These are phyloP conservation scores for Brenthis daphne DNA, from an alignment of 2,888 invertebrate species.

Conservation along the genomic window DNA sequence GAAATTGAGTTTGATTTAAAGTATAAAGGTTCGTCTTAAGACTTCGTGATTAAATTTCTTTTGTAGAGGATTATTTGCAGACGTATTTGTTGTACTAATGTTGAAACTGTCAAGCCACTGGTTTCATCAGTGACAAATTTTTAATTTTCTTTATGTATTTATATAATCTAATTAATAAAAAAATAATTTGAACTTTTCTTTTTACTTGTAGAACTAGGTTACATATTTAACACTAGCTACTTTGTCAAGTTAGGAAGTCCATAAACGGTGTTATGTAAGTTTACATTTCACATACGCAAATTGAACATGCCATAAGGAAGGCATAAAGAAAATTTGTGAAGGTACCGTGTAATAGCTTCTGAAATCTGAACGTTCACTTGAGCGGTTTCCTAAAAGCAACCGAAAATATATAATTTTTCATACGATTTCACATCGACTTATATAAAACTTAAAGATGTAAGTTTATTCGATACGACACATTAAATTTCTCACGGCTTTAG, in stretches of 20 bases:
- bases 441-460: conserved; percentile 14
- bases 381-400: conserved; percentile 65
- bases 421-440: conserved; percentile 69
- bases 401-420: conserved; percentile 80
- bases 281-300: background rate
- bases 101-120: conserved; percentile 53
- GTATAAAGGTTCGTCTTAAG: conserved; percentile 75
- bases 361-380: conserved; percentile 57
- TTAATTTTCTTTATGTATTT: background rate
- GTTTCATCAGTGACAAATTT: conserved; percentile 26
- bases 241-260: too few species aligned
- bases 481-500: conserved; percentile 16
- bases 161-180: too few species aligned
- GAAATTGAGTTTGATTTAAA: conserved; percentile 79
- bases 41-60: conserved; percentile 66
- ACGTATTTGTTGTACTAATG: conserved; percentile 73
- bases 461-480: conserved; percentile 28
- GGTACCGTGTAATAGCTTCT: conserved; percentile 68
- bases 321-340: conserved; percentile 48
- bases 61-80: conserved; percentile 66
- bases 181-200: too few species aligned
- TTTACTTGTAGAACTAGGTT: too few species aligned
- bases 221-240: too few species aligned
- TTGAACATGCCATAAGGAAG: conserved; percentile 1
- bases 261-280: background rate